These are phyloP conservation scores for Leptopilina boulardi DNA, from an alignment of 1,140 invertebrate genomes.

Conservation along the genomic window DNA sequence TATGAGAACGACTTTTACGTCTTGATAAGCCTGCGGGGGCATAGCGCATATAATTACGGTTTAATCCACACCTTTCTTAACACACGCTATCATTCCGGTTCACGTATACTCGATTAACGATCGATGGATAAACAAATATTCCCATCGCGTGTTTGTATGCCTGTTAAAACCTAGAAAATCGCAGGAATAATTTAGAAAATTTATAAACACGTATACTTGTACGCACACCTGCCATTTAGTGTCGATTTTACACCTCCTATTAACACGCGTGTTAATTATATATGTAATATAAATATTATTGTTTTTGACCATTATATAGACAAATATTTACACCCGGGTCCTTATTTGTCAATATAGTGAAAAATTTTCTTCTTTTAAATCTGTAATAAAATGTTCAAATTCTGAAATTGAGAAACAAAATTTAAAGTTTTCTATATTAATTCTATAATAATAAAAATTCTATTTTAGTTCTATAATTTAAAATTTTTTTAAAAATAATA, in stretches of 20 bases:
- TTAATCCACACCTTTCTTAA: constrained; percentile 29
- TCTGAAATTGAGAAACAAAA: too few species aligned
- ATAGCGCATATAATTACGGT: constrained; percentile 20
- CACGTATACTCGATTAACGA: constrained; percentile 20
- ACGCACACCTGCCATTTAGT: background rate
- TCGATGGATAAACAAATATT: constrained; percentile 14
- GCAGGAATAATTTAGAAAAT: constrained; percentile 4
- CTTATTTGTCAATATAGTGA: too few species aligned
- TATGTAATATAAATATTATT: background rate
- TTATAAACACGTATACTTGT: background rate
- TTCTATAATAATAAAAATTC: too few species aligned
- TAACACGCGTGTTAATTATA: background rate
- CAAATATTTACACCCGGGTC: background rate
- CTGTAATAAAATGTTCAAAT: too few species aligned
- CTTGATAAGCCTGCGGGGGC: constrained; percentile 23
- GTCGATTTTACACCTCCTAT: background rate
- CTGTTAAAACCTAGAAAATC: background rate
- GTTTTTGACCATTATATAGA: background rate
- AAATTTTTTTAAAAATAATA: too few species aligned
- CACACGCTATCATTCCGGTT: constrained; percentile 30
- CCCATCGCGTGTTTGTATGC: background rate
- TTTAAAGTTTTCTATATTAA: too few species aligned
- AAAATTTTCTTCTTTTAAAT: too few species aligned
- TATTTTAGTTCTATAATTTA: too few species aligned
- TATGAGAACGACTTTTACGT: constrained; percentile 12